phyloP scores from a whole-genome alignment of 2,797 vertebrate species.

The Geotrypetes seraphini region DNA sequence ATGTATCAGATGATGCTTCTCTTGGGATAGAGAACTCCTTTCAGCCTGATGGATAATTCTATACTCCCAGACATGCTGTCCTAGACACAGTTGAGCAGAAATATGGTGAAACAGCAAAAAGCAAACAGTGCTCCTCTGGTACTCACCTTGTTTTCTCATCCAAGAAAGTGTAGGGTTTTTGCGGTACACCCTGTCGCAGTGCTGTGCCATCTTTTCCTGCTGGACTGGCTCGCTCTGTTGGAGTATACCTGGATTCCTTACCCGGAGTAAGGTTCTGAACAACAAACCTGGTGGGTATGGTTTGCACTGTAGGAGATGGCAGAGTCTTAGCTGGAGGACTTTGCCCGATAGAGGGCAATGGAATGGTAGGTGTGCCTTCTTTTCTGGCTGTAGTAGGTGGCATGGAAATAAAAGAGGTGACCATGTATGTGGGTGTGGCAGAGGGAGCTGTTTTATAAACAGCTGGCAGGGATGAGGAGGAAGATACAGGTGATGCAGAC shows the following conservation, averaged over 20 bases:
- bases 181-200: constrained; percentile 82
- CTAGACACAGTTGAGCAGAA: too few species aligned
- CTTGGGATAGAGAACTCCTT: too few species aligned
- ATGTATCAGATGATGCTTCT: too few species aligned
- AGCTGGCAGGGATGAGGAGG: constrained; percentile 16
- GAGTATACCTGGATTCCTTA: constrained; percentile 30
- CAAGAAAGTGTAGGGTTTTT: constrained; percentile 97
- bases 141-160: constrained; percentile 93
- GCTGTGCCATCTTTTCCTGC: constrained; percentile 51
- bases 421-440: constrained; percentile 41
- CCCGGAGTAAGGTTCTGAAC: constrained; percentile 60
- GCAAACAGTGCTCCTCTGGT: too few species aligned
- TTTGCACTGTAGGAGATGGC: background rate
- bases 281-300: constrained; percentile 31
- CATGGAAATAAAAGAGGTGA: constrained; percentile 53
- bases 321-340: constrained; percentile 32
- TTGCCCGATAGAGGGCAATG: constrained; percentile 54
- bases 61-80: too few species aligned
- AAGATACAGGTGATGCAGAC: constrained; percentile 15
- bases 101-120: too few species aligned
- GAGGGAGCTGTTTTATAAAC: constrained; percentile 31
- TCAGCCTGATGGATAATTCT: too few species aligned
- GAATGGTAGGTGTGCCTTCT: constrained; percentile 24
- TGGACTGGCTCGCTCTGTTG: constrained; percentile 23
- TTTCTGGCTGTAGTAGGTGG: constrained; percentile 18